A percentile compares a stretch with the other conserved stretches of the same genome.
Evolutionary conservation across 2,797 vertebrate species (phyloP).

Genomic region (Rhyacichthys aspro): DNA sequence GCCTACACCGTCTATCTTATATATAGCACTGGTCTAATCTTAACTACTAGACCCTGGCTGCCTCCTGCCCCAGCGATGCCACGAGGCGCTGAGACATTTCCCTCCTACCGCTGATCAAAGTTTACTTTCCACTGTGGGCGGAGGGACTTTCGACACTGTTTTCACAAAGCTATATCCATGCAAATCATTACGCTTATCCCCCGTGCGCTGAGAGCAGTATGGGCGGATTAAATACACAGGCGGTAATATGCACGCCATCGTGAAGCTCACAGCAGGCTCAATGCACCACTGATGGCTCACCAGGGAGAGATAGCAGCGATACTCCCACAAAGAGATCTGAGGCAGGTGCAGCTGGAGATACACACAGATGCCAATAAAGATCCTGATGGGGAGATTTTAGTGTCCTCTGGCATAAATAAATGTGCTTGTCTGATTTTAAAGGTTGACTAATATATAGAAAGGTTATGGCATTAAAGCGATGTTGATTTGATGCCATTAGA

Average conservation of each 20-base stretch:
- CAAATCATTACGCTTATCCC: slow-evolving; percentile 70
- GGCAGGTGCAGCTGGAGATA: slow-evolving; percentile 45
- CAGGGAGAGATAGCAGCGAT: slow-evolving; percentile 53
- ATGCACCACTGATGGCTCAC: slow-evolving; percentile 46
- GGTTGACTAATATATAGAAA: neutral
- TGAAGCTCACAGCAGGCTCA: slow-evolving; percentile 39
- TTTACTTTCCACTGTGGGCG: slow-evolving; percentile 48
- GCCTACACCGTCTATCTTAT: neutral
- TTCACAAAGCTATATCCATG: slow-evolving; percentile 69
- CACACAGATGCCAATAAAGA: slow-evolving; percentile 18
- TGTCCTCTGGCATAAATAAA: slow-evolving; percentile 6
- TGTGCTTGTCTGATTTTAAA: neutral
- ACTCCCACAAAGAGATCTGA: slow-evolving; percentile 62
- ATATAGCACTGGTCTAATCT: slow-evolving; percentile 16
- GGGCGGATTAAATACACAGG: slow-evolving; percentile 47
- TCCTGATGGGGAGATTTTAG: neutral
- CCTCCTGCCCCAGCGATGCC: slow-evolving; percentile 21
- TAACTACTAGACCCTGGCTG: slow-evolving; percentile 28
- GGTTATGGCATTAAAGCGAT: neutral
- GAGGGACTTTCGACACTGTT: slow-evolving; percentile 53
- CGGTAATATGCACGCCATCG: slow-evolving; percentile 42
- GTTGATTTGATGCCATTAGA: neutral
- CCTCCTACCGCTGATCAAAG: slow-evolving; percentile 48
- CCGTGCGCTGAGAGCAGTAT: slow-evolving; percentile 33
- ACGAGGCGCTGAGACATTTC: slow-evolving; percentile 22